These are phyloP conservation scores for Drosophila aff. DNA, from an alignment of 1,140 invertebrate genomes.

Conservation along the genomic window DNA sequence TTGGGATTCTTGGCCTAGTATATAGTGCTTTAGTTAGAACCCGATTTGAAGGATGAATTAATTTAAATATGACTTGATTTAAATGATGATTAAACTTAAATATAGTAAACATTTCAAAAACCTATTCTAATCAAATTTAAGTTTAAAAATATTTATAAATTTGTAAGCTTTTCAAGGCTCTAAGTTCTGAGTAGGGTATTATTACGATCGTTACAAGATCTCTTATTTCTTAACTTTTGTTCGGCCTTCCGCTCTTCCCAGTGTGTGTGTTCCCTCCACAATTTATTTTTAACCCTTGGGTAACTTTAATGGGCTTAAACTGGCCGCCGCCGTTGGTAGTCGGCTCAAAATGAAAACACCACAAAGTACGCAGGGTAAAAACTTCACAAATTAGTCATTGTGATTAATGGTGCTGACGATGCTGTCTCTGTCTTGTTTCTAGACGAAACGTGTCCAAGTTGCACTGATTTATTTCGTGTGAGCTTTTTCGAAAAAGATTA, in stretches of 20 bases:
- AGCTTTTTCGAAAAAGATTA: conserved; percentile 50
- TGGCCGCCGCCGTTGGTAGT: conserved; percentile 19
- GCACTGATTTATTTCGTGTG: conserved; percentile 62
- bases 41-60: not conserved
- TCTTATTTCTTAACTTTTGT: conserved; percentile 10
- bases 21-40: not conserved
- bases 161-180: not conserved
- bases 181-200: conserved; percentile 7
- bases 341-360: conserved; percentile 40
- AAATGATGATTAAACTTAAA: not conserved
- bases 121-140: no score
- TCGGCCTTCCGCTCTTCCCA: not conserved
- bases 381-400: conserved; percentile 68
- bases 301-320: conserved; percentile 68
- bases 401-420: conserved; percentile 60
- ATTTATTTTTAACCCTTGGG: conserved; percentile 53
- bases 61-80: not conserved
- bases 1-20: not conserved
- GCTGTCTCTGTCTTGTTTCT: conserved; percentile 21
- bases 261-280: conserved; percentile 10
- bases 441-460: conserved; percentile 42
- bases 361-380: conserved; percentile 24
- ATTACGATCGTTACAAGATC: not conserved
- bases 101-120: not conserved
- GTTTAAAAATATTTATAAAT: not conserved